Evolutionary conservation across 2,113 vertebrate genomes (phyloP).

Genomic region (Hypocryptadius cinnamomeus): DNA sequence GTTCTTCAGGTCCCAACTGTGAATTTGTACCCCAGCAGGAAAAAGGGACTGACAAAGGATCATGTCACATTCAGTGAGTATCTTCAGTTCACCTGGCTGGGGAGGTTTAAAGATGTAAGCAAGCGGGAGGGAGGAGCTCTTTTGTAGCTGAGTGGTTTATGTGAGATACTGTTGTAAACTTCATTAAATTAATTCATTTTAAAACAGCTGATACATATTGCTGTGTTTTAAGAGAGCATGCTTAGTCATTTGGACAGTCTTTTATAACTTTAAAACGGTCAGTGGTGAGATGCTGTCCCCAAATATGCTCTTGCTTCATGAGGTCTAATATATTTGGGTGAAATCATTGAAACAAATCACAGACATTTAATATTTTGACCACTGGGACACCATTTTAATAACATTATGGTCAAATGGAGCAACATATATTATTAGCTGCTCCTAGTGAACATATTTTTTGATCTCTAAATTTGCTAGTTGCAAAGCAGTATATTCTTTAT

Average conservation of each 20-base stretch:
- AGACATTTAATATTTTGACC: neutral
- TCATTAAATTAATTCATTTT: neutral
- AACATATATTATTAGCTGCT: neutral
- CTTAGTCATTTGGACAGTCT: neutral
- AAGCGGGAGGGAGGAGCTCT: neutral
- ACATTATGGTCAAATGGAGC: neutral
- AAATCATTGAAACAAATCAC: neutral
- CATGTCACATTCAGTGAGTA: constrained; percentile 77
- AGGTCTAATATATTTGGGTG: neutral
- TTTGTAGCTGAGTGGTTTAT: neutral
- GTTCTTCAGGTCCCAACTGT: constrained; percentile 90
- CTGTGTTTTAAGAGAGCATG: neutral
- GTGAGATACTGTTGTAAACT: neutral
- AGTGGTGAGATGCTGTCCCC: neutral
- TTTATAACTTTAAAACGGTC: neutral
- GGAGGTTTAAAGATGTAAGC: neutral
- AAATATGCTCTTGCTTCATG: neutral
- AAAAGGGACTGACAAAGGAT: constrained; percentile 87
- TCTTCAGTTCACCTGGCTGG: neutral
- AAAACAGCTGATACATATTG: neutral
- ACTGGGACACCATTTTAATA: neutral
- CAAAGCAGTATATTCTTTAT: neutral
- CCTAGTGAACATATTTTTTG: neutral
- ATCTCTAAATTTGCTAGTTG: neutral
- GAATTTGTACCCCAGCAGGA: constrained; percentile 85